These are phyloP conservation scores for Heliornis fulica DNA, from an alignment of 2,113 vertebrate genomes.

Conservation along the genomic window DNA sequence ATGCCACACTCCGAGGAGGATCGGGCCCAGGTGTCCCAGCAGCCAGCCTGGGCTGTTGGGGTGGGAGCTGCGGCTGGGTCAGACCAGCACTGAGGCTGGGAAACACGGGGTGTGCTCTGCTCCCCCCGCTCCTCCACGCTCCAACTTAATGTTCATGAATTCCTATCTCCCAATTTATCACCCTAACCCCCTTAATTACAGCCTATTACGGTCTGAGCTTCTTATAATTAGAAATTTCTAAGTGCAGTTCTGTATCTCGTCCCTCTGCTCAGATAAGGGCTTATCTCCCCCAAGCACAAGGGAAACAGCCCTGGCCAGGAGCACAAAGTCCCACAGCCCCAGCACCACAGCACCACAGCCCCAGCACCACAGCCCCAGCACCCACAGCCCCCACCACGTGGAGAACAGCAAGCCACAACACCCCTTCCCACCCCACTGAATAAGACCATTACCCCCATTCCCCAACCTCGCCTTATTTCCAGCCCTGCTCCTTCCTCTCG, in stretches of 20 bases:
- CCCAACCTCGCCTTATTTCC: neutral
- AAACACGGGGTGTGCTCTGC: neutral
- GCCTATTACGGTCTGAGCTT: neutral
- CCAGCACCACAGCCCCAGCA: too few relatives aligned
- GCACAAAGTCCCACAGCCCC: accelerated
- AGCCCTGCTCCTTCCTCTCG: neutral
- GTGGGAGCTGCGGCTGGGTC: accelerated
- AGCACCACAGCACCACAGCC: too few relatives aligned
- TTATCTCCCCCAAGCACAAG: neutral
- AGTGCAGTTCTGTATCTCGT: neutral
- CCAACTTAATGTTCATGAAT: neutral
- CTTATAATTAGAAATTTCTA: neutral
- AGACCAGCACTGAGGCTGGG: accelerated
- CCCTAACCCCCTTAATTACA: neutral
- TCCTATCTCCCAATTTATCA: neutral
- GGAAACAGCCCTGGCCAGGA: neutral
- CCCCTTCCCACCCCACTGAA: neutral
- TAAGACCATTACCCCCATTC: accelerated
- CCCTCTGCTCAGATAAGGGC: neutral
- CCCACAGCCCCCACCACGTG: too few relatives aligned
- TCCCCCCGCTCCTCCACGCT: neutral
- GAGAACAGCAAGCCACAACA: neutral
- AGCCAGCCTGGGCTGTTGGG: neutral
- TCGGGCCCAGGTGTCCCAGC: neutral
- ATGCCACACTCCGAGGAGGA: accelerated